Evolutionary conservation across 2,797 vertebrate species (phyloP), one percentile per base, ranked within the genome.

Genomic region (Notoglanidium macrostoma): DNA sequence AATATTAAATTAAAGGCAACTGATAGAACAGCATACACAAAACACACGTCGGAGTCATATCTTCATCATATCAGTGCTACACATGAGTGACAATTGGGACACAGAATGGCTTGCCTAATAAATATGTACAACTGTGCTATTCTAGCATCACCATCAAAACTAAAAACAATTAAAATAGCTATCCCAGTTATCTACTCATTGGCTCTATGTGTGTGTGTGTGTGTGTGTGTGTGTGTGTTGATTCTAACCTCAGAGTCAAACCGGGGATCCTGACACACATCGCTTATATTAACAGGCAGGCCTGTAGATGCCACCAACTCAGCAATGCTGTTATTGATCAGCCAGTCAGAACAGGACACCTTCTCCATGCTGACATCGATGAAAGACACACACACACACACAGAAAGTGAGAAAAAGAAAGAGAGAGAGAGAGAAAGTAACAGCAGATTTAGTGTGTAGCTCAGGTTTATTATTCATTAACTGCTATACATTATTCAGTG

Each of bases 311-410:
- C 96, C 91, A 96, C 96, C 89, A 96, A 92, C 92, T 96, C 96
- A 91, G 96, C 96, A 85, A 96, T 96, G 91, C 96, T 96, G 93
- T 96, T 96, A 95, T 96, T 96, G 92, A 96, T 96, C 87, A 96
- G 92, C 96, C 96, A 96, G 87, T 96, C 96, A 23, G 96, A 96
- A 72, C 96, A 96, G 9, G 96, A 96, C 55, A 96, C 93, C 91
- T 96, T 96, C 93, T 96, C 96, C 95, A 96, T 95, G 94, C 96
- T 96, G 91, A 92, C 90, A 91, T 89, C 78, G 84, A 63, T 44
- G n/a, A 15, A 81, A 81, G 57, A 46, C 57, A 84, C 78, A 92
- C 44, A 90, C 61, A n/a, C 61, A 84, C 46, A 84, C 55, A 57
- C 12, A 57, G 15, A 78, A 8, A 55, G 29, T 7, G 46, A 49